A percentile compares a stretch with the other conserved stretches of the same genome.
Conservation (phyloP, 2,888 invertebrate species). For the Agonopterix subpropinquella region DNA sequence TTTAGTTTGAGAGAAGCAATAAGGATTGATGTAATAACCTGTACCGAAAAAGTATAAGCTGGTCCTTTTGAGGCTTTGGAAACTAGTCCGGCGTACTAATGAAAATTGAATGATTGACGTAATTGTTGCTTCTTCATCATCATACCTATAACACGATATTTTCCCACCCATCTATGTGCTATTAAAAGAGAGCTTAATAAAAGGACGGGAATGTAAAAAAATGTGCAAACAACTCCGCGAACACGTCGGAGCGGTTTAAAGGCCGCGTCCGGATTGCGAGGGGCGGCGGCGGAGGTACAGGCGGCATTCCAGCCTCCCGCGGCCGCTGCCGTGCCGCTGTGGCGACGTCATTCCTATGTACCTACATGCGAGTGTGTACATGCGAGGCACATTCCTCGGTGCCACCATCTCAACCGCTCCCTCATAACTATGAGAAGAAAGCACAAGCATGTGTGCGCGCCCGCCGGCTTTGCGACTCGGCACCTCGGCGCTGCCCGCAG, state of each 20-base stretch:
- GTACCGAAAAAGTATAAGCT: no score
- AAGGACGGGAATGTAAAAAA: conserved; percentile 71
- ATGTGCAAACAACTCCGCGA: conserved; percentile 74
- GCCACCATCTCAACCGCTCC: conserved; percentile 22
- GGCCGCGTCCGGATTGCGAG: conserved; percentile 72
- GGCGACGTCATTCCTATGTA: conserved; percentile 52
- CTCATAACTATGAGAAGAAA: conserved; percentile 37
- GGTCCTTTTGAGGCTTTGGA: no score
- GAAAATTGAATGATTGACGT: not conserved
- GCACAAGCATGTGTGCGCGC: conserved; percentile 12
- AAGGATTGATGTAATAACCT: no score
- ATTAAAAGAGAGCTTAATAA: conserved; percentile 53
- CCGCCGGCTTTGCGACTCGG: conserved; percentile 5
- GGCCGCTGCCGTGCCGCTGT: conserved; percentile 34
- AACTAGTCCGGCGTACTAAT: no score
- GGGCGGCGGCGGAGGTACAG: conserved; percentile 55
- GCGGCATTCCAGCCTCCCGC: conserved; percentile 66
- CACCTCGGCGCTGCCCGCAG: conserved; percentile 6
- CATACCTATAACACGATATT: not conserved
- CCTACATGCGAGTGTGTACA: conserved; percentile 16
- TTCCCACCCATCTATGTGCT: not conserved
- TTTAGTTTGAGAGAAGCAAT: no score
- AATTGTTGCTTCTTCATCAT: not conserved
- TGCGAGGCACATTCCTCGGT: conserved; percentile 41
- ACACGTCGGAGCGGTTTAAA: conserved; percentile 74